Evolutionary conservation across 2,888 invertebrate genomes (phyloP).

Genomic region (Poecilus cupreus): DNA sequence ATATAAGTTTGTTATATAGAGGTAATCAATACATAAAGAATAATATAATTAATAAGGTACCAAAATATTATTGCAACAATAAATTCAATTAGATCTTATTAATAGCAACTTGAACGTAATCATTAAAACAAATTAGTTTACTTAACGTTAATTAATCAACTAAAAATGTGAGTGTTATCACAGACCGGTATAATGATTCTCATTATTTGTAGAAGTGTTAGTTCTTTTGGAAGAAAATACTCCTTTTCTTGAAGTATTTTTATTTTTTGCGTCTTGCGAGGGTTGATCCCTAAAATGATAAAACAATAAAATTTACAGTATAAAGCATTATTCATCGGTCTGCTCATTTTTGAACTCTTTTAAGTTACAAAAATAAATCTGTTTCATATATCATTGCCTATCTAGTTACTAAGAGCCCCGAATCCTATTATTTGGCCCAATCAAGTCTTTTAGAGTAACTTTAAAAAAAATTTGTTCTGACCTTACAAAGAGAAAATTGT

Average conservation of each 20-base stretch:
- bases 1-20: constrained; percentile 34
- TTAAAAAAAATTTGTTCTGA: no score
- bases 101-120: not conserved
- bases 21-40: constrained; percentile 21
- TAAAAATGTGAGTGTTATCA: constrained; percentile 64
- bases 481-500: no score
- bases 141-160: constrained; percentile 39
- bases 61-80: constrained; percentile 55
- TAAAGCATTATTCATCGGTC: no score
- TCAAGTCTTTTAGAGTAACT: no score
- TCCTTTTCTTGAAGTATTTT: constrained; percentile 62
- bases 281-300: constrained; percentile 68
- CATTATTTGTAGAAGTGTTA: constrained; percentile 64
- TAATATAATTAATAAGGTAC: constrained; percentile 41
- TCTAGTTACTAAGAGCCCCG: no score
- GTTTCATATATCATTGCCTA: no score
- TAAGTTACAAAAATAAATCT: no score
- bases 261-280: constrained; percentile 65
- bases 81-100: constrained; percentile 41
- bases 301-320: not conserved
- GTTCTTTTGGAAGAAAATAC: constrained; percentile 66
- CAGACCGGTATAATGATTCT: constrained; percentile 71
- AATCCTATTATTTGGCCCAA: no score
- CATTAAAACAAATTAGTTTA: constrained; percentile 29
- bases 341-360: no score